Conservation (phyloP, 1,140 invertebrate genomes). For the Drosophila gunungcola region DNA sequence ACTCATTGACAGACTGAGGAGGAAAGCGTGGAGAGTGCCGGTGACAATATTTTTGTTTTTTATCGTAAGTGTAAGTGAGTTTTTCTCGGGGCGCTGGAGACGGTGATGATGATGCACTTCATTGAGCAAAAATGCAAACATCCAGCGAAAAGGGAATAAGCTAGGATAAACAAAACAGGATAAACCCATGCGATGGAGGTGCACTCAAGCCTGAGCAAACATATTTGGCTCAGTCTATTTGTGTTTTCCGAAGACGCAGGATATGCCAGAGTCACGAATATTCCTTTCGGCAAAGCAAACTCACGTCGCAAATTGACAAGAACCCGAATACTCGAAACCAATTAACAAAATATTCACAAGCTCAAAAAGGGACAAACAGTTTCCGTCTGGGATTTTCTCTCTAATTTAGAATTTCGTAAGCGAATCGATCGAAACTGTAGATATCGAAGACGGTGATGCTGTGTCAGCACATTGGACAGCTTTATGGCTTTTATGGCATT, state of each 20-base stretch:
- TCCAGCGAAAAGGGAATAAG: slow-evolving; percentile 36
- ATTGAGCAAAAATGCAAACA: slow-evolving; percentile 66
- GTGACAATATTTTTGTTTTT: slow-evolving; percentile 35
- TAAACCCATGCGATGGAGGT: slow-evolving; percentile 17
- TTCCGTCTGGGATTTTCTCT: not conserved
- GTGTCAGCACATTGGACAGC: slow-evolving; percentile 58
- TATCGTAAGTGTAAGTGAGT: slow-evolving; percentile 14
- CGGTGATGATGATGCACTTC: slow-evolving; percentile 62
- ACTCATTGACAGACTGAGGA: slow-evolving; percentile 43
- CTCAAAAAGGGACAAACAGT: not conserved
- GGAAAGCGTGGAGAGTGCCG: slow-evolving; percentile 30
- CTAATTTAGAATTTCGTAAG: slow-evolving; percentile 16
- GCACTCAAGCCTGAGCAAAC: slow-evolving; percentile 41
- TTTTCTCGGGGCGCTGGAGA: slow-evolving; percentile 3
- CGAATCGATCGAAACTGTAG: not conserved
- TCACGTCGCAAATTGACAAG: slow-evolving; percentile 8
- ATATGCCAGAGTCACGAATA: slow-evolving; percentile 18
- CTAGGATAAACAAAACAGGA: slow-evolving; percentile 19
- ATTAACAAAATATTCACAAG: slow-evolving; percentile 25
- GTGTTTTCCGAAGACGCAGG: slow-evolving; percentile 25
- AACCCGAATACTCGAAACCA: slow-evolving; percentile 30
- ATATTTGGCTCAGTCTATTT: slow-evolving; percentile 43
- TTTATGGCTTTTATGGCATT: slow-evolving; percentile 38
- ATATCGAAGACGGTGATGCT: not conserved
- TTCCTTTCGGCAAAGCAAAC: slow-evolving; percentile 2